Base-by-base conservation (phyloP, 2,113 vertebrate species). In the Dipodomys ordii region DNA sequence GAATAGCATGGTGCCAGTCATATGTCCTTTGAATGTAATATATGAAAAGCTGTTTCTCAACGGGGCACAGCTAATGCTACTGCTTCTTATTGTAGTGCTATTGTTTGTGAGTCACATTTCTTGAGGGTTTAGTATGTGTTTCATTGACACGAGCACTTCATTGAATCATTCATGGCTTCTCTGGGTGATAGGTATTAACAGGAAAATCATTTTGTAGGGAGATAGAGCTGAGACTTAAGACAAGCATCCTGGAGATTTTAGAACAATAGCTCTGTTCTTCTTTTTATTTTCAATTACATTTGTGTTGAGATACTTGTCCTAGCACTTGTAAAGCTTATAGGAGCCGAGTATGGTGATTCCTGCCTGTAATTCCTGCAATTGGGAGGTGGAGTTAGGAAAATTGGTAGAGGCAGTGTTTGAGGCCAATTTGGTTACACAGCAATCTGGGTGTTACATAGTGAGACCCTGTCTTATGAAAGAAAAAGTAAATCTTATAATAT, bases 271-370 rank as follows among this genome's bases (percentile, higher is more conserved):
- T 57, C 0, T 10, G 68, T 88, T 72, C 28, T 76, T 80, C 6
- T 82, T 44, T 92, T 81, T 86, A 67, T 88, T 88, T 86, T 84
- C 91, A n/a, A 27, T n/a, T 78, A 57, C 53, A 18, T 16, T 11
- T 57, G 53, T 57, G 53, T 57, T 57, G 53, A 57, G 53, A 57
- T 57, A 57, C 12, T 57, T 13, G 53, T 57, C 53, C 12, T 18
- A 57, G 12, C 15, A 16, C 53, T 57, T 57, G 12, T 15, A 57
- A 57, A 57, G 12, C 15, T 57, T 13, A 57, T 57, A 57, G 53
- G 53, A 57, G 53, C 53, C 53, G 15, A 18, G 53, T 57, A 57
- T 57, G 12, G 53, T 57, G 16, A 16, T 16, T 57, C 53, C 15
- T 57, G 53, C 53, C 53, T 57, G 53, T 57, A 57, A 57, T 57